These are phyloP conservation scores for Odontamblyopus rebecca DNA, from an alignment of 2,797 vertebrate species.

Conservation along the genomic window DNA sequence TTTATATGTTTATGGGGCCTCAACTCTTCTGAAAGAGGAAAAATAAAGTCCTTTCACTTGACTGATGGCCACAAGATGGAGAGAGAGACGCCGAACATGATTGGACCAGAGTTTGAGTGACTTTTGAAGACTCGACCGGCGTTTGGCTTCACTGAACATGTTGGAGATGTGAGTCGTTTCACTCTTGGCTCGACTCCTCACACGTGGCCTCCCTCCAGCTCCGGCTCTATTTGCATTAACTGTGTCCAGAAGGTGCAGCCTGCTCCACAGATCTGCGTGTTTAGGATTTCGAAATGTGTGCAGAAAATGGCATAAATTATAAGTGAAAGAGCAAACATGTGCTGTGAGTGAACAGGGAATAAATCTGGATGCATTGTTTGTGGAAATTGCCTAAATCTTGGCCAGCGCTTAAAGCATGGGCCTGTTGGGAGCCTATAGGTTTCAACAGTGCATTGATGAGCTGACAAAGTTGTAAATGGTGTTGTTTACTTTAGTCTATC, in stretches of 20 bases:
- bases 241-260: neutral
- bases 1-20: neutral
- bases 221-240: neutral
- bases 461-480: neutral
- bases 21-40: neutral
- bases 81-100: neutral
- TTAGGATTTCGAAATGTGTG: neutral
- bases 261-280: neutral
- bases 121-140: neutral
- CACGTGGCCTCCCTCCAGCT: neutral
- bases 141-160: slow-evolving; percentile 16
- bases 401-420: neutral
- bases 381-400: neutral
- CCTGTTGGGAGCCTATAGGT: neutral
- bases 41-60: slow-evolving; percentile 16
- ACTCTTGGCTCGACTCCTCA: slow-evolving; percentile 5
- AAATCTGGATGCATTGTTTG: neutral
- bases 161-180: slow-evolving; percentile 7
- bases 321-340: neutral
- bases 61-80: slow-evolving; percentile 20
- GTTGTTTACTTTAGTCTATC: neutral
- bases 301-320: neutral
- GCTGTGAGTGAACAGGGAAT: neutral
- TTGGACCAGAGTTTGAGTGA: slow-evolving; percentile 8
- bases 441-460: neutral